Evolutionary conservation across 2,113 vertebrate species (phyloP).

Genomic region (Macquaria australasica): DNA sequence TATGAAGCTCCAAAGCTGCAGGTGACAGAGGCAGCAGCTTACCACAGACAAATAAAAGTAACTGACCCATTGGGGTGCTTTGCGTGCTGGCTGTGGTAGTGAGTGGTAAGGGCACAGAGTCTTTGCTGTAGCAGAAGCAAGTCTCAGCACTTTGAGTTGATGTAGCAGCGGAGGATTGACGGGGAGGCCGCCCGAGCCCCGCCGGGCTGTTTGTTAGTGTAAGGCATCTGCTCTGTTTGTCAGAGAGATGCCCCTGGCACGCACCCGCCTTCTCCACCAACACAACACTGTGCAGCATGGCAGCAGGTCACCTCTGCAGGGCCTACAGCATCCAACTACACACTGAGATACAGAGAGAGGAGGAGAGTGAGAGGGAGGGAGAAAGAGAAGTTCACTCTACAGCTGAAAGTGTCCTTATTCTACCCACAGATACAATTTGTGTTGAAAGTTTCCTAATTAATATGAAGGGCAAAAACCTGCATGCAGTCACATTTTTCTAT

Average conservation of each 20-base stretch:
- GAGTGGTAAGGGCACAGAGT: slow-evolving; percentile 44
- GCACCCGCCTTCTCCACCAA: slow-evolving; percentile 57
- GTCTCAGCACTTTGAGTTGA: slow-evolving; percentile 79
- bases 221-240: slow-evolving; percentile 87
- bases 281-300: slow-evolving; percentile 65
- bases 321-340: slow-evolving; percentile 46
- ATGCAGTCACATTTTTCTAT: not conserved
- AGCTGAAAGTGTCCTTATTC: slow-evolving; percentile 20
- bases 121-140: slow-evolving; percentile 73
- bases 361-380: slow-evolving; percentile 7
- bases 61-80: slow-evolving; percentile 63
- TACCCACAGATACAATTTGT: not conserved
- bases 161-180: slow-evolving; percentile 73
- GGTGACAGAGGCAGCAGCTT: slow-evolving; percentile 56
- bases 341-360: slow-evolving; percentile 27
- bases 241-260: slow-evolving; percentile 80
- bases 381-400: not conserved
- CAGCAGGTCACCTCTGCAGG: slow-evolving; percentile 74
- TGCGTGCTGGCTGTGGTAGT: slow-evolving; percentile 70
- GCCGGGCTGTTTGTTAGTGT: slow-evolving; percentile 86
- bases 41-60: slow-evolving; percentile 59
- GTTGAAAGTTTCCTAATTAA: slow-evolving; percentile 22
- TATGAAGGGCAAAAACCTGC: not conserved
- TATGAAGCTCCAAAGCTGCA: slow-evolving; percentile 57
- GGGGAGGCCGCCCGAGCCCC: slow-evolving; percentile 70